These are phyloP conservation scores for Clarias laeviceps DNA, from an alignment of 2,797 vertebrate species.

Conservation along the genomic window DNA sequence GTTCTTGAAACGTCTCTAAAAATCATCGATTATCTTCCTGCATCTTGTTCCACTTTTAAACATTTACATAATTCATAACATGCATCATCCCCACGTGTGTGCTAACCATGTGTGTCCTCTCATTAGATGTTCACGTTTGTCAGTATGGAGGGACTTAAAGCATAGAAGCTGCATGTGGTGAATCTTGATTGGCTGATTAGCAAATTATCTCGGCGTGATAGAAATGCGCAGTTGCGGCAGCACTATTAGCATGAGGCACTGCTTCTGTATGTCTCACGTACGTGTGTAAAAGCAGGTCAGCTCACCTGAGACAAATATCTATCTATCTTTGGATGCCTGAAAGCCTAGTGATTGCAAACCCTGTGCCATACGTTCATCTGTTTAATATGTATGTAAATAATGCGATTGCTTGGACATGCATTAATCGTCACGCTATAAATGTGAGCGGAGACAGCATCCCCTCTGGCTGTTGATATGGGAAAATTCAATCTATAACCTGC, in stretches of 20 bases:
- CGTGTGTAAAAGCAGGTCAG: conserved; percentile 49
- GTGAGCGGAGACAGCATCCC: conserved; percentile 42
- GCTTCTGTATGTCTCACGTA: conserved; percentile 41
- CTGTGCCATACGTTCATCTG: conserved; percentile 43
- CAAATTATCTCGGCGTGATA: conserved; percentile 46
- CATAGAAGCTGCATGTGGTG: conserved; percentile 26
- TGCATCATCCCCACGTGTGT: background rate
- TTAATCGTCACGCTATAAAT: conserved; percentile 55
- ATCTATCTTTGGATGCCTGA: conserved; percentile 44
- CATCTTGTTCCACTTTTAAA: background rate
- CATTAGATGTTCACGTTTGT: background rate
- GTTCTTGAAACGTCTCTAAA: background rate
- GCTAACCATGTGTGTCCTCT: background rate
- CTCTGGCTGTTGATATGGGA: conserved; percentile 54
- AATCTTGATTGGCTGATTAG: conserved; percentile 27
- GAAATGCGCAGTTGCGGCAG: conserved; percentile 48
- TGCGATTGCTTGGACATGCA: conserved; percentile 54
- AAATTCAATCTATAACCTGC: conserved; percentile 41
- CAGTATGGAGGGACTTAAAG: background rate
- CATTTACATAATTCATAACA: background rate
- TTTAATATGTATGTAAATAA: conserved; percentile 77
- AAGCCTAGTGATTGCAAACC: conserved; percentile 32
- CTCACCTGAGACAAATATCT: conserved; percentile 58
- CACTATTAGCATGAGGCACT: conserved; percentile 58
- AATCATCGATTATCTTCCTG: background rate